Evolutionary conservation across 2,113 vertebrate genomes (phyloP).

Genomic region (Vimba vimba): DNA sequence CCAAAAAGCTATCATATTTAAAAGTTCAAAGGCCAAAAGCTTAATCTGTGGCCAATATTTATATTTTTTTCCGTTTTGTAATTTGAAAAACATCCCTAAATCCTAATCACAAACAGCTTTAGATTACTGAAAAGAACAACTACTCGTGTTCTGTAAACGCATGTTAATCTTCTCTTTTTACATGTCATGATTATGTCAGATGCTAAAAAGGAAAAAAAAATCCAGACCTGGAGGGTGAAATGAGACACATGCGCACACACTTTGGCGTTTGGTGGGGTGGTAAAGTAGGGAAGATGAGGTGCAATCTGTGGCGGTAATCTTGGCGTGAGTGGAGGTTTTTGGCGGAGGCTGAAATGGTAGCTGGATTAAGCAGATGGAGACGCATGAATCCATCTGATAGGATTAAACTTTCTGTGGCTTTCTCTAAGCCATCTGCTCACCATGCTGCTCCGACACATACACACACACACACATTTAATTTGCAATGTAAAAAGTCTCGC

Average conservation of each 20-base stretch:
- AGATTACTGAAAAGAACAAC: constrained; percentile 40
- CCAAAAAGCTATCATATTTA: constrained; percentile 3
- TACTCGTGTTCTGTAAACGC: constrained; percentile 32
- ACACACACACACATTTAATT: constrained; percentile 28
- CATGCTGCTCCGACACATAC: constrained; percentile 54
- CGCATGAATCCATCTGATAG: constrained; percentile 88
- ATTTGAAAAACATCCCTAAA: constrained; percentile 5
- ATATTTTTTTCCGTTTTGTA: neutral
- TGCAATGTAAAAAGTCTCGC: constrained; percentile 58
- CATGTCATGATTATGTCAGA: constrained; percentile 39
- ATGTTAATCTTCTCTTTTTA: constrained; percentile 46
- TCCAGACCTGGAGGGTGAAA: constrained; percentile 42
- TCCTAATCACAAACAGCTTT: constrained; percentile 22
- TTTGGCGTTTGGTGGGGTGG: constrained; percentile 66
- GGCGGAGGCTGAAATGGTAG: constrained; percentile 82
- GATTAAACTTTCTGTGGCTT: constrained; percentile 87
- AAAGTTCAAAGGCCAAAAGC: neutral
- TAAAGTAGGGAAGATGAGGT: constrained; percentile 68
- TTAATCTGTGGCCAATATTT: constrained; percentile 30
- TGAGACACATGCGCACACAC: constrained; percentile 1
- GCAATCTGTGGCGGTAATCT: constrained; percentile 82
- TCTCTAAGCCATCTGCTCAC: constrained; percentile 85
- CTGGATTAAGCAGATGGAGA: constrained; percentile 89
- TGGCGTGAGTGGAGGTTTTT: constrained; percentile 82
- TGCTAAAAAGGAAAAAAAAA: neutral